A percentile compares a stretch with the other conserved stretches of the same genome.
Evolutionary conservation across 2,797 vertebrate genomes (phyloP).

Genomic region (Phoxinus dragarum): DNA sequence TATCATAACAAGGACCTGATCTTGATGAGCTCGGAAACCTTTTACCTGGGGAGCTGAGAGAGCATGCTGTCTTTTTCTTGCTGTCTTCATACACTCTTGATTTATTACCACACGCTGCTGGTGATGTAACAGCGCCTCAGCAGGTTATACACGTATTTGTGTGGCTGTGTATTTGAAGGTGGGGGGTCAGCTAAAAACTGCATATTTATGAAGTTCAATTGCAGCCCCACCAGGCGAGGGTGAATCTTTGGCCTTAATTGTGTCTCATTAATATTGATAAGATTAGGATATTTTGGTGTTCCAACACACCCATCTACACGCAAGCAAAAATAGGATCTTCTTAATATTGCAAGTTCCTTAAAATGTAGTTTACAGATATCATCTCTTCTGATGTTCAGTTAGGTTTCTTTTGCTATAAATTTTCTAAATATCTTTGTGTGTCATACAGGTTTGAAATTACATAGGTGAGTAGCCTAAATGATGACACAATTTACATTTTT

Average conservation of each 20-base stretch:
- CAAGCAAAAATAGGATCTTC: slow-evolving; percentile 1
- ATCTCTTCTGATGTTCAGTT: background rate
- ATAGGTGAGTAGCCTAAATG: background rate
- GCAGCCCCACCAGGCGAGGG: slow-evolving; percentile 53
- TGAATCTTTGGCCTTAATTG: slow-evolving; percentile 63
- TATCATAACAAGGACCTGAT: slow-evolving; percentile 46
- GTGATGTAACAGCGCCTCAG: slow-evolving; percentile 31
- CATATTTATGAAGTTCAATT: slow-evolving; percentile 64
- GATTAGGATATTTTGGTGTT: slow-evolving; percentile 50
- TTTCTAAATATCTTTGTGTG: background rate
- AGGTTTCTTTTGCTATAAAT: background rate
- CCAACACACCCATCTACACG: background rate
- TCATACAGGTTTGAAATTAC: background rate
- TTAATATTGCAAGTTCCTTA: background rate
- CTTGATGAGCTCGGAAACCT: slow-evolving; percentile 50
- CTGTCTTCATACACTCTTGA: slow-evolving; percentile 46
- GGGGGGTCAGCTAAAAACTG: slow-evolving; percentile 54
- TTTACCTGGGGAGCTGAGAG: slow-evolving; percentile 51
- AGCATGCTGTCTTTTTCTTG: slow-evolving; percentile 50
- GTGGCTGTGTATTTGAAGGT: slow-evolving; percentile 37
- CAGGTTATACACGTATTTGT: slow-evolving; percentile 40
- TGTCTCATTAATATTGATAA: slow-evolving; percentile 64
- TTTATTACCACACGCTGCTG: slow-evolving; percentile 37
- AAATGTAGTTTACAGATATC: background rate
- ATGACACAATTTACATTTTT: background rate